Evolutionary conservation across 2,113 vertebrate species (phyloP).

Genomic region (Eubucco bourcierii): DNA sequence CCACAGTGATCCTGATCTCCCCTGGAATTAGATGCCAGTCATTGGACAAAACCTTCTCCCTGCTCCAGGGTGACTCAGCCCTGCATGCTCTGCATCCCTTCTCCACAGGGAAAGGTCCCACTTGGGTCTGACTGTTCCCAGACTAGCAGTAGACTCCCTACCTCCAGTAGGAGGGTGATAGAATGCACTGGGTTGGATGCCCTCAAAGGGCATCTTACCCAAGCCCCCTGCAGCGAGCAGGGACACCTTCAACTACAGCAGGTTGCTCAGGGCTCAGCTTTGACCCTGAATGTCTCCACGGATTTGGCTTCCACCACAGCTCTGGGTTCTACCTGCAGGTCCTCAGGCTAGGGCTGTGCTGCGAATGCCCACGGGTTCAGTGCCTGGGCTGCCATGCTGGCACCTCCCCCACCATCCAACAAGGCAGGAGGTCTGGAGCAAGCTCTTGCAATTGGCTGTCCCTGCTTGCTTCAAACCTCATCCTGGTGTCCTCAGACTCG

Average conservation of each 20-base stretch:
- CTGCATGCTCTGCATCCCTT: not conserved
- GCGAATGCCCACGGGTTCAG: fast-evolving
- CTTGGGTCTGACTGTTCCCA: not conserved
- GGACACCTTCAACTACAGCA: no score
- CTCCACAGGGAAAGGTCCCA: not conserved
- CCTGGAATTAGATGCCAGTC: not conserved
- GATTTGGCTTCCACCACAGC: no score
- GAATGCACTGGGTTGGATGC: no score
- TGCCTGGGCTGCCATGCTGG: fast-evolving
- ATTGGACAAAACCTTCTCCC: not conserved
- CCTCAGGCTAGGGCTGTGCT: fast-evolving
- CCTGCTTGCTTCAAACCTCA: not conserved
- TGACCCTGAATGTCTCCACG: no score
- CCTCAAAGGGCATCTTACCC: no score
- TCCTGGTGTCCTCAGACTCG: not conserved
- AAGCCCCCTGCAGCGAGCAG: no score
- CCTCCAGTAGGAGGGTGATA: not conserved
- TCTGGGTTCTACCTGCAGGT: fast-evolving
- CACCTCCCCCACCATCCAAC: not conserved
- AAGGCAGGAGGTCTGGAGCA: not conserved
- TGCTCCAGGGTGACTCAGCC: not conserved
- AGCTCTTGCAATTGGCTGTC: not conserved
- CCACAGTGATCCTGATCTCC: not conserved
- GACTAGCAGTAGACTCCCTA: not conserved
- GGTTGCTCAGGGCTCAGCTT: no score